Conservation (phyloP, 2,113 vertebrate genomes). For the Psephotus haematonotus region DNA sequence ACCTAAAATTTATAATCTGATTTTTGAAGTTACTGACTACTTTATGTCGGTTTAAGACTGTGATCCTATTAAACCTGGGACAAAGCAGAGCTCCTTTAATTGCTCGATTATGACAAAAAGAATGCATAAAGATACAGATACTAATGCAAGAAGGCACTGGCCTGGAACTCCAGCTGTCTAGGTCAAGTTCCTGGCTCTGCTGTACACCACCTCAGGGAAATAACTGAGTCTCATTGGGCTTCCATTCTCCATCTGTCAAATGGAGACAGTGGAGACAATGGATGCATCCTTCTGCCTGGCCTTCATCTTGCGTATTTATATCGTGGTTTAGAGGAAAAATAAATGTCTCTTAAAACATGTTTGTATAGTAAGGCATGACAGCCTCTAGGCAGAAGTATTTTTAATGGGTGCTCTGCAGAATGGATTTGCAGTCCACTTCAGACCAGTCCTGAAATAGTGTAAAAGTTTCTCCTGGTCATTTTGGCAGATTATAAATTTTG, state of each 20-base stretch:
- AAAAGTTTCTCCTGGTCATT: background rate
- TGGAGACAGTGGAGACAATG: background rate
- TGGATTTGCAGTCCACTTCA: background rate
- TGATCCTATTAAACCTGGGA: background rate
- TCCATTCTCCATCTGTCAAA: constrained; percentile 1
- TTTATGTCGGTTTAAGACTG: background rate
- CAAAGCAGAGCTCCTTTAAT: background rate
- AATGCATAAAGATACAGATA: background rate
- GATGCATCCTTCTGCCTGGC: background rate
- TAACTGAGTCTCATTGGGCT: background rate
- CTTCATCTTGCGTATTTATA: background rate
- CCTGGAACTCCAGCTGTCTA: constrained; percentile 25
- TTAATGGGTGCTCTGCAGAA: background rate
- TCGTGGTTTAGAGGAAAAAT: background rate
- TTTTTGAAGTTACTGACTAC: constrained; percentile 5
- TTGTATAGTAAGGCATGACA: background rate
- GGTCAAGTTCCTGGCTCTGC: background rate
- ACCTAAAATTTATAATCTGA: constrained; percentile 11
- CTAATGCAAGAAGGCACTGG: constrained; percentile 7
- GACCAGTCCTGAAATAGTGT: background rate
- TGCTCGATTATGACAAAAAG: background rate
- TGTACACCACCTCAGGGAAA: background rate
- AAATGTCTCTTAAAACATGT: background rate
- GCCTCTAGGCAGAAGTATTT: background rate
- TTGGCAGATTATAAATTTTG: background rate